Conservation (phyloP, 2,797 vertebrate species). For the Austrolebias charrua region DNA sequence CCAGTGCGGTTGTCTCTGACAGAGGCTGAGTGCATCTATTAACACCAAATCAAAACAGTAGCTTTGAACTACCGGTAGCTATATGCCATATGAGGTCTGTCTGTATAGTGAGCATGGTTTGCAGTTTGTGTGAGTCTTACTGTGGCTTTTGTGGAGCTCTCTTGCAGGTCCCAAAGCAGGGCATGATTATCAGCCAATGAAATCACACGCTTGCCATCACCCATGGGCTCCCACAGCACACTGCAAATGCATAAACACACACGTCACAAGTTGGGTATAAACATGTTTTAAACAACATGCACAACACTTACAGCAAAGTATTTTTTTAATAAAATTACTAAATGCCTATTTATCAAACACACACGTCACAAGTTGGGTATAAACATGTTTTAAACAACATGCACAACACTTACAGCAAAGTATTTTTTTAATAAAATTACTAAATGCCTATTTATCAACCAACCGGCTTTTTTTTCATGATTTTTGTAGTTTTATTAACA, state of each 20-base stretch:
- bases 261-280: constrained; percentile 5
- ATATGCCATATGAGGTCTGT: constrained; percentile 51
- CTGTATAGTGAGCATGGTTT: constrained; percentile 17
- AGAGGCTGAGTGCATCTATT: constrained; percentile 55
- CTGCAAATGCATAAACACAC: constrained; percentile 73
- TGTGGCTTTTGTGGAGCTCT: constrained; percentile 87
- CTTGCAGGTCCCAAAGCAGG: constrained; percentile 94
- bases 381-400: not conserved
- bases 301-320: not conserved
- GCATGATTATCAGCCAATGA: constrained; percentile 93
- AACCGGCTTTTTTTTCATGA: not conserved
- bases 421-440: not conserved
- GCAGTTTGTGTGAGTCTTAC: constrained; percentile 75
- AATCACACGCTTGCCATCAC: constrained; percentile 90
- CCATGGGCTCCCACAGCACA: constrained; percentile 94
- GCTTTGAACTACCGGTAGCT: constrained; percentile 72
- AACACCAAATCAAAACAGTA: constrained; percentile 59
- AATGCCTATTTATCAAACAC: not conserved
- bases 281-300: not conserved
- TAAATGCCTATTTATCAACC: not conserved
- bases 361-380: not conserved
- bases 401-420: not conserved
- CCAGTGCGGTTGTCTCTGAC: constrained; percentile 41
- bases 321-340: not conserved
- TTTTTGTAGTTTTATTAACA: not conserved